phyloP scores from a whole-genome alignment of 2,113 vertebrate species.

The Campylomormyrus tamandua region DNA sequence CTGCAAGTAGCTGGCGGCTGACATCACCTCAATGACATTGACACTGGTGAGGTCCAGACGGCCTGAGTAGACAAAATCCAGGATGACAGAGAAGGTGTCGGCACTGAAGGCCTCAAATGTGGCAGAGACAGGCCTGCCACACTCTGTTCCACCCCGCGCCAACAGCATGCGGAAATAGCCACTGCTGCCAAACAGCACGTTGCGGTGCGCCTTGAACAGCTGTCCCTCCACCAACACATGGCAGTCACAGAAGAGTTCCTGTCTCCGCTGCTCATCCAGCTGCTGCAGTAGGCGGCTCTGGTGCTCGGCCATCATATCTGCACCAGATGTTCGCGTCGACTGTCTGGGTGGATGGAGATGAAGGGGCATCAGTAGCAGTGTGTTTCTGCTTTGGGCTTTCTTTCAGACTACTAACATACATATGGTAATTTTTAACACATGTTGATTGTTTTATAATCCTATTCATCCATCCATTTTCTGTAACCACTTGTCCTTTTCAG shows the following conservation, averaged over 20 bases:
- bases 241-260: conserved; percentile 93
- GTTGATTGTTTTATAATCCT: not conserved
- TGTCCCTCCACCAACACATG: conserved; percentile 85
- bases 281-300: conserved; percentile 86
- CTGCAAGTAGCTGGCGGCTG: conserved; percentile 91
- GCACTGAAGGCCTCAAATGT: conserved; percentile 90
- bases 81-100: conserved; percentile 83
- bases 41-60: conserved; percentile 82
- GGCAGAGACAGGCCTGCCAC: conserved; percentile 67
- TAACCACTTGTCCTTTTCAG: not conserved
- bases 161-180: conserved; percentile 97
- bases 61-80: conserved; percentile 94
- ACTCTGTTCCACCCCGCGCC: conserved; percentile 73
- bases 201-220: conserved; percentile 89
- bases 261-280: conserved; percentile 83
- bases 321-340: conserved; percentile 53
- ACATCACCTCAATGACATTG: conserved; percentile 98
- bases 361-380: not conserved
- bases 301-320: conserved; percentile 85
- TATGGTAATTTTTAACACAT: not conserved
- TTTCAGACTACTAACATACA: not conserved
- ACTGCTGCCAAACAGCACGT: conserved; percentile 87
- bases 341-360: conserved; percentile 40
- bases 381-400: not conserved
- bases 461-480: not conserved